Percentiles rank a stretch among this genome's conserved stretches.
Evolutionary conservation across 2,113 vertebrate species (phyloP).

Genomic region (Erinaceus europaeus): DNA sequence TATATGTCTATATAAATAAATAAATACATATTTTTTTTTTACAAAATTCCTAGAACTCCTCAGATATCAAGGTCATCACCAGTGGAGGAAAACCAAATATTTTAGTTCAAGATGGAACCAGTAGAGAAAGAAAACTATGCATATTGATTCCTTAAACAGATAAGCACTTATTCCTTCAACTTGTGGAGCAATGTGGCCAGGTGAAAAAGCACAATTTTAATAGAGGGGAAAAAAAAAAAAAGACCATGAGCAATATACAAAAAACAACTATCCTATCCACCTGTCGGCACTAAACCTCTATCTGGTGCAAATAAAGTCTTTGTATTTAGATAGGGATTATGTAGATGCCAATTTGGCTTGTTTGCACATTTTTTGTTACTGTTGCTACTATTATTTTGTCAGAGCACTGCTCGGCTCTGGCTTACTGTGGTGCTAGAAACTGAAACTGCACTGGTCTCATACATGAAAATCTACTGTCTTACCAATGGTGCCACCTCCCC

Average conservation of each 20-base stretch:
- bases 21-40: slow-evolving; percentile 17
- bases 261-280: not conserved
- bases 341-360: too few relatives aligned
- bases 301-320: not conserved
- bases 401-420: too few relatives aligned
- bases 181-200: too few relatives aligned
- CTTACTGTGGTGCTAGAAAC: too few relatives aligned
- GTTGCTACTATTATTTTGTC: too few relatives aligned
- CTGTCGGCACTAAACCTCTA: not conserved
- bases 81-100: slow-evolving; percentile 28
- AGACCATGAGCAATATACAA: not conserved
- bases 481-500: not conserved
- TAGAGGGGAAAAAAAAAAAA: not conserved
- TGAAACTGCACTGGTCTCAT: not conserved
- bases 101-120: slow-evolving; percentile 11
- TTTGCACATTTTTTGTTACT: too few relatives aligned
- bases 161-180: not conserved
- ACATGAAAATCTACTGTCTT: not conserved
- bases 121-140: slow-evolving; percentile 12
- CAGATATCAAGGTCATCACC: slow-evolving; percentile 36
- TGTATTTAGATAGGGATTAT: too few relatives aligned
- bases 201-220: not conserved
- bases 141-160: slow-evolving; percentile 13
- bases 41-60: slow-evolving; percentile 30
- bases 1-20: too few relatives aligned